phyloP scores from a whole-genome alignment of 2,113 vertebrate genomes.

The Eolophus roseicapilla region DNA sequence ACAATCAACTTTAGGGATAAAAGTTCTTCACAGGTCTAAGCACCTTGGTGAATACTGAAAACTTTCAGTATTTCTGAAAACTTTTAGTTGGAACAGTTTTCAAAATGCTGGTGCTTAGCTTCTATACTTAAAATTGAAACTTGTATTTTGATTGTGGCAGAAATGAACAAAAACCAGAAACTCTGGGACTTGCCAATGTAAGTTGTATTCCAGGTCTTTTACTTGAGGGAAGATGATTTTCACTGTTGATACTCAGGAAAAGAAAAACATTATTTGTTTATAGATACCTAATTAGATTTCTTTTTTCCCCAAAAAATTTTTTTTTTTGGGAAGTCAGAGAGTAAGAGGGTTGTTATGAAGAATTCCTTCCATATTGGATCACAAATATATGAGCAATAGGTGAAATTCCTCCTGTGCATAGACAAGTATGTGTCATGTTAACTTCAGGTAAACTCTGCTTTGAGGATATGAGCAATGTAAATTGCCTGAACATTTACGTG shows the following conservation, averaged over 20 bases:
- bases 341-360: not conserved
- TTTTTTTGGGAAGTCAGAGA: not conserved
- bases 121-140: not conserved
- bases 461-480: not conserved
- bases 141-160: not conserved
- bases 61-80: not conserved
- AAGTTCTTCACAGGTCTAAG: not conserved
- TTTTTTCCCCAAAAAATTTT: not conserved
- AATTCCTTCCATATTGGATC: not conserved
- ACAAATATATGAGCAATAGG: not conserved
- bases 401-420: not conserved
- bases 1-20: not conserved
- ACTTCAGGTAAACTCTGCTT: not conserved
- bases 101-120: not conserved
- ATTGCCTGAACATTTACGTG: not conserved
- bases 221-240: not conserved
- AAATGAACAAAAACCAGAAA: not conserved
- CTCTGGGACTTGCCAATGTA: not conserved
- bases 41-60: not conserved
- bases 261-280: not conserved
- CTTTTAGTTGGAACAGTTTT: not conserved
- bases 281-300: not conserved
- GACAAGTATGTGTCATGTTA: not conserved
- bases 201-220: not conserved
- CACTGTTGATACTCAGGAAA: not conserved